Evolutionary conservation across 2,797 vertebrate genomes (phyloP).

Genomic region (Oreortyx pictus): DNA sequence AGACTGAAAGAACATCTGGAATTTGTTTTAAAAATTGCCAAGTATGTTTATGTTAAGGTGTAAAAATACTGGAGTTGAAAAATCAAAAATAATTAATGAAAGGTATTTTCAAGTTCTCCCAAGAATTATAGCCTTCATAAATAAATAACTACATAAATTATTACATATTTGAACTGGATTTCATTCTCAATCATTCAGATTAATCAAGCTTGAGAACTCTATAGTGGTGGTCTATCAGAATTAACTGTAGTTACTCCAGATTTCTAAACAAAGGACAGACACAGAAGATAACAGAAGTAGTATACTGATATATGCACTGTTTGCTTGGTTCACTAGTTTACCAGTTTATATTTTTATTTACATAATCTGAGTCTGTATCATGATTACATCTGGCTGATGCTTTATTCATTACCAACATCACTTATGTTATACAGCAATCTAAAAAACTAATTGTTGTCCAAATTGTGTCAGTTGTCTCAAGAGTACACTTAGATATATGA

Average conservation of each 20-base stretch:
- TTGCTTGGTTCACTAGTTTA: neutral
- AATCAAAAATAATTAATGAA: neutral
- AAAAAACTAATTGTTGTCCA: neutral
- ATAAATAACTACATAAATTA: neutral
- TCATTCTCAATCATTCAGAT: neutral
- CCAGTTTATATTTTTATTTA: neutral
- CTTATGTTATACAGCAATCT: neutral
- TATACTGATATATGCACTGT: neutral
- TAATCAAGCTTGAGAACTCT: neutral
- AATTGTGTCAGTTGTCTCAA: neutral
- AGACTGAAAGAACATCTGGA: neutral
- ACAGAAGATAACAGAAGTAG: neutral
- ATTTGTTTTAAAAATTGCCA: neutral
- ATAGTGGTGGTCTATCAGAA: neutral
- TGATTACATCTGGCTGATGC: accelerated
- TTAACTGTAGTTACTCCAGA: neutral
- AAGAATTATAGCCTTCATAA: neutral
- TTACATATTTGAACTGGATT: neutral
- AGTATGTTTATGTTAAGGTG: neutral
- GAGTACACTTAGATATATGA: neutral
- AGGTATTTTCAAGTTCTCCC: neutral
- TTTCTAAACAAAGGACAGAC: neutral
- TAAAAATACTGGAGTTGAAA: neutral
- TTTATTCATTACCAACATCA: neutral
- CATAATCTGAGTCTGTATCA: neutral